Base-by-base conservation (phyloP, 2,888 invertebrate genomes). In the Drosophila anomelani region DNA sequence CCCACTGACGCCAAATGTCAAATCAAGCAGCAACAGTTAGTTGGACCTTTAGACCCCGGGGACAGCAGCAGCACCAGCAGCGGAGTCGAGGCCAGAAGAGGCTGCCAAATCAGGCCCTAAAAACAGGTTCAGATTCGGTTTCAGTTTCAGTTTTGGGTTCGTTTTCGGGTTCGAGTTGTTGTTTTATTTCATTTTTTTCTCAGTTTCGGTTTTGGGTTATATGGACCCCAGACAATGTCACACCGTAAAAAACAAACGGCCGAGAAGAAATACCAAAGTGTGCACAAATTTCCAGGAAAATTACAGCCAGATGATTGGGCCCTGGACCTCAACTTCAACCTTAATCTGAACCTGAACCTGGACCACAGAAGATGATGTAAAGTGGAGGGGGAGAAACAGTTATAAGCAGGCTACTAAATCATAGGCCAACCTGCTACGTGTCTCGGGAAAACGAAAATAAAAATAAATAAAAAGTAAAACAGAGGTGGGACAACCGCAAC, bases 251-350 rank as follows among this genome's bases (percentile, higher is more conserved):
- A 78, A 78, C 54, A 72, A 64, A 46, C 41, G 53, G 74, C 69
- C 64, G 75, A 81, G 78, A 84, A 76, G 76, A 77, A 84, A 90
- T 90, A 85, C 90, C 90, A 79, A 91, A 90, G 88, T 91, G 91
- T 91, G 90, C 90, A 91, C 90, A 90, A 89, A 91, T 89, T 90
- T 91, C 91, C 89, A 80, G 88, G 91, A 91, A 91, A 91, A 85
- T 89, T 81, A 83, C 85, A 81, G 79, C 69, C 79, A 82, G 79
- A 82, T 90, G 88, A 85, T 79, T 79, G 62, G 79, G 81, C 76
- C 75, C 84, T 51, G 51, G 51, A 51, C 23, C 51, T 36, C 15
- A 36, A 15, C 10, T 17, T 43, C 41, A 43, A 43, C 41, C n/a
- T 39, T 17, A 39, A 39, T 8, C 15, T 15, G 15, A 46, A 46